Evolutionary conservation across 2,888 invertebrate genomes (phyloP).

Genomic region (Dolomedes plantarius): DNA sequence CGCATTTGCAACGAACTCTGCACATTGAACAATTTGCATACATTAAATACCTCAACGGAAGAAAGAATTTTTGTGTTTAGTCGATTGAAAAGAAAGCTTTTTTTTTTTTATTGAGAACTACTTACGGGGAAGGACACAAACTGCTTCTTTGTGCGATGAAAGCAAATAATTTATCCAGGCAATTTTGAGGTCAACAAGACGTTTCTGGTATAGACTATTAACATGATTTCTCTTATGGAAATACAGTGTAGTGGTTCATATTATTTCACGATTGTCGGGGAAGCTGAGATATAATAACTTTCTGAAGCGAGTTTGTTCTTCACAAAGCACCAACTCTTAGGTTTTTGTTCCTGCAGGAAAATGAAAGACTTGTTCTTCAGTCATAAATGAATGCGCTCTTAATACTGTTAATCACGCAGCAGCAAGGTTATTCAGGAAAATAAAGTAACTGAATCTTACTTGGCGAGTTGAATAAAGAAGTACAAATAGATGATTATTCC

Average conservation of each 20-base stretch:
- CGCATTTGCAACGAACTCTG: not conserved
- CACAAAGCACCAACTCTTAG: not conserved
- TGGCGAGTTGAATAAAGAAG: not conserved
- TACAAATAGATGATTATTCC: too few species aligned
- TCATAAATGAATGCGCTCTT: not conserved
- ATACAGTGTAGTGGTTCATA: not conserved
- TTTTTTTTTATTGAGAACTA: conserved; percentile 22
- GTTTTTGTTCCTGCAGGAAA: not conserved
- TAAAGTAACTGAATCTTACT: not conserved
- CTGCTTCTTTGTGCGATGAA: not conserved
- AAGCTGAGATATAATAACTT: not conserved
- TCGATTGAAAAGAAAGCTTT: conserved; percentile 7
- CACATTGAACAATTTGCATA: conserved; percentile 38
- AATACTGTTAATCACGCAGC: not conserved
- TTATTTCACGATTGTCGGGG: not conserved
- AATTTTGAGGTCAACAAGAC: conserved; percentile 29
- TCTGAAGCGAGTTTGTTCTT: not conserved
- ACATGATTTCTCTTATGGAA: not conserved
- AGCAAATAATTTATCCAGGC: not conserved
- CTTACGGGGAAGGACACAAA: conserved; percentile 13
- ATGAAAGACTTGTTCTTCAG: not conserved
- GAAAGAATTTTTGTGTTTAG: conserved; percentile 36
- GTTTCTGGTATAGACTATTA: not conserved
- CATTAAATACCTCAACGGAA: conserved; percentile 30
- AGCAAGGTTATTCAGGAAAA: not conserved